Percentiles rank a stretch among this genome's conserved stretches.
Conservation (phyloP, 2,113 vertebrate species). For the Neogobius melanostomus region DNA sequence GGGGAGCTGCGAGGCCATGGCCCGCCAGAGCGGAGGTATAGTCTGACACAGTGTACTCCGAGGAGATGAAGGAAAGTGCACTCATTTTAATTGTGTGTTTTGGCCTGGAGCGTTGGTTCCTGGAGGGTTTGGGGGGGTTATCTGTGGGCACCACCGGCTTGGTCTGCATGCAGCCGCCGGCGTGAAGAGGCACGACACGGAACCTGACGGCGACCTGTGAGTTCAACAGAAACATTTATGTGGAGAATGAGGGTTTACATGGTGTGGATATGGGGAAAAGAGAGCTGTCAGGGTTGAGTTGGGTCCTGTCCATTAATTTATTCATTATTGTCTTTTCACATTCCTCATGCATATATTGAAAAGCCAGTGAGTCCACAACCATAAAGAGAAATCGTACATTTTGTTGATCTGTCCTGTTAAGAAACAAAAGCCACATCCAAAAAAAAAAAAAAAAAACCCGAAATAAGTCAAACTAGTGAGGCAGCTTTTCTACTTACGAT, state of each 20-base stretch:
- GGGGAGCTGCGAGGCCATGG: neutral
- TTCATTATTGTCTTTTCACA: no score
- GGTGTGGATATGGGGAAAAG: neutral
- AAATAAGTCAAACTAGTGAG: neutral
- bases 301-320: no score
- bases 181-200: conserved; percentile 22
- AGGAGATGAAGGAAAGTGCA: conserved; percentile 21
- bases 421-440: no score
- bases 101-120: conserved; percentile 36
- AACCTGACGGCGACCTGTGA: conserved; percentile 30
- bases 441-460: no score
- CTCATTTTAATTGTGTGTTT: conserved; percentile 47
- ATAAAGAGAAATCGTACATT: no score
- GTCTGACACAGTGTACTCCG: conserved; percentile 10
- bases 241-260: neutral
- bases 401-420: no score
- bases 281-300: neutral
- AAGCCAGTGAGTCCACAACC: no score
- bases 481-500: neutral
- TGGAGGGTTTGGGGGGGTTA: conserved; percentile 21
- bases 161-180: conserved; percentile 8
- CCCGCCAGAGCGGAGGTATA: neutral
- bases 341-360: no score
- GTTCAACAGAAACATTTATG: conserved; percentile 24
- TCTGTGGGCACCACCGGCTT: conserved; percentile 32